Evolutionary conservation across 2,888 invertebrate genomes (phyloP).

Genomic region (Aphodius granarius): DNA sequence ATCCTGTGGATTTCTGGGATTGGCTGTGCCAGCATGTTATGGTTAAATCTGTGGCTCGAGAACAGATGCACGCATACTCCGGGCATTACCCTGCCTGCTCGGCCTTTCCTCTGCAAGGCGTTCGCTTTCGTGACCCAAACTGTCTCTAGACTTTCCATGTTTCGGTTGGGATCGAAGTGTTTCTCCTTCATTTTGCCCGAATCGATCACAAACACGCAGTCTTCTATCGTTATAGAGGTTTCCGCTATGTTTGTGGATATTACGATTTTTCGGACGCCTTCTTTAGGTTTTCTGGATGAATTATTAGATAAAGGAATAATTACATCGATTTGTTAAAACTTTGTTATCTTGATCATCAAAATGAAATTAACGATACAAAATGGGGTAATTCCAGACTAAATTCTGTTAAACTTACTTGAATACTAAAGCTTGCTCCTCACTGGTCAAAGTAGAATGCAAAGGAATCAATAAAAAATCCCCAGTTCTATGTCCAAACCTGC

Average conservation of each 20-base stretch:
- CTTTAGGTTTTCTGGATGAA: constrained; percentile 68
- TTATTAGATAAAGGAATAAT: neutral
- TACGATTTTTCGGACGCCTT: constrained; percentile 82
- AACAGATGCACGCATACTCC: constrained; percentile 88
- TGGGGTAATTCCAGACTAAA: constrained; percentile 68
- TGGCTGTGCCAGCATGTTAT: constrained; percentile 72
- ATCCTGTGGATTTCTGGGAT: constrained; percentile 89
- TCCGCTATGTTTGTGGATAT: constrained; percentile 93
- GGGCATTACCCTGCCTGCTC: constrained; percentile 88
- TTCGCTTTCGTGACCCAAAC: constrained; percentile 92
- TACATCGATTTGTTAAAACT: neutral
- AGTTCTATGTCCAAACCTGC: constrained; percentile 63
- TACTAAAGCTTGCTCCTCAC: constrained; percentile 79
- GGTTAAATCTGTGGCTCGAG: constrained; percentile 69
- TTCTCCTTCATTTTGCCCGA: constrained; percentile 93
- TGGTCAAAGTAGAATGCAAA: constrained; percentile 81
- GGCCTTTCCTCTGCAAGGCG: constrained; percentile 84
- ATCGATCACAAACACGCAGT: constrained; percentile 93
- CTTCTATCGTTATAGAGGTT: constrained; percentile 94
- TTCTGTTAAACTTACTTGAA: constrained; percentile 63
- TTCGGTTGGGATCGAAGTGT: constrained; percentile 76
- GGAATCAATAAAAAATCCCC: constrained; percentile 77
- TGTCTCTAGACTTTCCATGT: constrained; percentile 84
- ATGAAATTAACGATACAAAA: too few species aligned
- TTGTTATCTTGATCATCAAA: too few species aligned